Percentiles rank a stretch among this genome's conserved stretches.
phyloP scores from a whole-genome alignment of 2,888 invertebrate genomes.

The Andrena marginata region DNA sequence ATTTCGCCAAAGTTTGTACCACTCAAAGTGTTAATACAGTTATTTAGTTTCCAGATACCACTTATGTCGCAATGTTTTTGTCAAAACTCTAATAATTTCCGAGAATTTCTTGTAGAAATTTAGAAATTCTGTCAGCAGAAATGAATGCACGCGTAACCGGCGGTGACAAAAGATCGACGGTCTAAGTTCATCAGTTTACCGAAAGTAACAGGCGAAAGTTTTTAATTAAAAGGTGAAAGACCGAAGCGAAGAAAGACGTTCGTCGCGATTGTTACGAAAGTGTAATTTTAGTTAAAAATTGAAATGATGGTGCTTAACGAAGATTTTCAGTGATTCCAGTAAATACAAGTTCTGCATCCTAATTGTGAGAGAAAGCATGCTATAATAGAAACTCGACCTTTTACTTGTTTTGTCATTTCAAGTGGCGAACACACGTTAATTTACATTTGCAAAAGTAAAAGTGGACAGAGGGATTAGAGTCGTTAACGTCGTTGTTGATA shows the following conservation, averaged over 20 bases:
- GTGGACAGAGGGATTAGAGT: background rate
- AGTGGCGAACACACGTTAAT: background rate
- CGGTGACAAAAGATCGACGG: slow-evolving; percentile 2
- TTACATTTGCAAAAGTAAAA: background rate
- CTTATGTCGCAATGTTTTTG: too few species aligned
- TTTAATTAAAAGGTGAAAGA: slow-evolving; percentile 43
- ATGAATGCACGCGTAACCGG: background rate
- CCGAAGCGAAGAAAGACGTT: background rate
- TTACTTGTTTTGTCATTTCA: slow-evolving; percentile 19
- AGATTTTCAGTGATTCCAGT: slow-evolving; percentile 44
- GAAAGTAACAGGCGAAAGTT: slow-evolving; percentile 40
- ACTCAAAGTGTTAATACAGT: too few species aligned
- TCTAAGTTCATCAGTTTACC: slow-evolving; percentile 9
- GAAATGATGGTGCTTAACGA: slow-evolving; percentile 39
- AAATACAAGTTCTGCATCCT: slow-evolving; percentile 27
- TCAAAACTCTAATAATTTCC: too few species aligned
- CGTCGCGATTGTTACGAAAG: background rate
- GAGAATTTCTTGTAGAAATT: background rate
- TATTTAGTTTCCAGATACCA: too few species aligned
- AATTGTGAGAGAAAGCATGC: slow-evolving; percentile 62
- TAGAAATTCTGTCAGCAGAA: background rate
- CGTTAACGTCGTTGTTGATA: background rate
- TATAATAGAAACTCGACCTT: slow-evolving; percentile 54
- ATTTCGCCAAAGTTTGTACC: too few species aligned
- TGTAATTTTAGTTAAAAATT: slow-evolving; percentile 26